Base-by-base conservation (phyloP, 2,113 vertebrate genomes). In the Rhineura floridana region DNA sequence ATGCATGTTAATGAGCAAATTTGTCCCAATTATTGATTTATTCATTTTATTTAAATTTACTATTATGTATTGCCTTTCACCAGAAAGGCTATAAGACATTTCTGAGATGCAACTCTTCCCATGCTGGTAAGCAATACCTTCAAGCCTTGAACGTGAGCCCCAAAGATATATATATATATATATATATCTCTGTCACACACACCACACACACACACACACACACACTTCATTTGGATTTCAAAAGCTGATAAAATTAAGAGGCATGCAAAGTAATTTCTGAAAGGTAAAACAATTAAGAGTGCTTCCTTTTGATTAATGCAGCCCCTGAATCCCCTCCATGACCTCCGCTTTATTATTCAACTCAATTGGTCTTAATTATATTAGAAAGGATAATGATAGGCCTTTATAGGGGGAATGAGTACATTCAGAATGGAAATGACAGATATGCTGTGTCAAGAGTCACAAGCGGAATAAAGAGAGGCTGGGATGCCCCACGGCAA, bases 281-380 rank as follows among this genome's bases (percentile, higher is more conserved):
- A 44, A 83, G 86, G 88, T 23, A 15, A 91, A 90, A 90, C 88
- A 91, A 88, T 93, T 90, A 87, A 88, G 55, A 79, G 84, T 88
- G 17, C 88, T 28, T 91, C 89, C 44, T 33, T 30, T 76, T 91
- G 93, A 92, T 0, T 4, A 91, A 88, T 84, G 88, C 90, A 83
- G 65, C 65, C 63, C 86, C 76, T 87, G 84, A 55, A 39, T 46
- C 77, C 90, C 89, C 82, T 91, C 36, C 81, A 73, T 85, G 89
- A 85, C 94, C 93, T 89, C 89, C 9, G 81, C 90, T 92, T 91
- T 81, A 9, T 95, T 91, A 87, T 94, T 94, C 89, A 1, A 0
- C 83, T 81, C 79, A 91, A 92, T 88, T 89, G 92, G 92, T 91
- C 92, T 88, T 89, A 84, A 93, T 95, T 89, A 88, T 63, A 86